phyloP scores from a whole-genome alignment of 2,113 vertebrate genomes.

The Coregonus clupeaformis region DNA sequence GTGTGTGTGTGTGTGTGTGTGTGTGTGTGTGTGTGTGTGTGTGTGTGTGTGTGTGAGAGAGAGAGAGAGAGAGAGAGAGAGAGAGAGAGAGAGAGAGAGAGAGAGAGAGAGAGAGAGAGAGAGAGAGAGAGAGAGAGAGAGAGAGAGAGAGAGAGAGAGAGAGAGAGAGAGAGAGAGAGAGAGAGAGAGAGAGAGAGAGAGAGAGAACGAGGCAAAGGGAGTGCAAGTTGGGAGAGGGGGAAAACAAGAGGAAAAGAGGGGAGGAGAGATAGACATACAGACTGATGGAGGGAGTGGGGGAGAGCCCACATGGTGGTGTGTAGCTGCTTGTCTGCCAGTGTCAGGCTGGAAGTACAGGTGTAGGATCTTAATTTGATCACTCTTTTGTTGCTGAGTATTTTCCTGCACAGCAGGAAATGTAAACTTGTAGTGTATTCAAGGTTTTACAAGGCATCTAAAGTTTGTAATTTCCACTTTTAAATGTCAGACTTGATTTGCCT shows the following conservation, averaged over 20 bases:
- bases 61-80: not conserved
- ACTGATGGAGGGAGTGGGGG: not conserved
- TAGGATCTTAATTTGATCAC: too few species aligned
- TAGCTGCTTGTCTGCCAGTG: not conserved
- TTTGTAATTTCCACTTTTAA: too few species aligned
- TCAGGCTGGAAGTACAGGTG: not conserved
- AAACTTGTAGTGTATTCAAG: too few species aligned
- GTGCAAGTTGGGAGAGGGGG: not conserved
- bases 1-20: conserved; percentile 42
- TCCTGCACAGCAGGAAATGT: too few species aligned
- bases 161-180: conserved; percentile 7
- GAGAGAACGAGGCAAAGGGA: not conserved
- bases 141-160: not conserved
- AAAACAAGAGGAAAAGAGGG: not conserved
- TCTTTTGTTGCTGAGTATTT: too few species aligned
- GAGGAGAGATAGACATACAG: not conserved
- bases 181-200: not conserved
- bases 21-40: conserved; percentile 17
- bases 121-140: not conserved
- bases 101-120: conserved; percentile 7
- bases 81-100: not conserved
- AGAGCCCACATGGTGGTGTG: not conserved
- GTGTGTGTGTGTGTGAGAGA: conserved; percentile 8
- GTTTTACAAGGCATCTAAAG: too few species aligned
- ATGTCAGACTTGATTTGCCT: too few species aligned